Conservation (phyloP, 1,140 invertebrate genomes). For the Cheumatopsyche charites region DNA sequence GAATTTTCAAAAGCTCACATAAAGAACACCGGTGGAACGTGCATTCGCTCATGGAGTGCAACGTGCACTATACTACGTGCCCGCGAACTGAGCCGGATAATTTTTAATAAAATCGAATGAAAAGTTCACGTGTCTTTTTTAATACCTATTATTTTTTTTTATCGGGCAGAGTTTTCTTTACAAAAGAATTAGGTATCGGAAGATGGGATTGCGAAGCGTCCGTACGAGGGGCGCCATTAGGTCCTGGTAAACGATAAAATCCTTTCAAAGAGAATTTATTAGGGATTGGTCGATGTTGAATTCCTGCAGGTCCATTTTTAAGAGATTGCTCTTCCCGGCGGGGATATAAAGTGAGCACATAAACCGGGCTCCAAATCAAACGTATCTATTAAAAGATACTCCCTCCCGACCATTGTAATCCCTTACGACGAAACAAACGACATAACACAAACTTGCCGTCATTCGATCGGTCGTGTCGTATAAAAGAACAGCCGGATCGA, state of each 20-base stretch:
- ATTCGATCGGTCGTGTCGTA: background rate
- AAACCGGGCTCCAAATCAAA: slow-evolving; percentile 24
- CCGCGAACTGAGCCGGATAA: too few species aligned
- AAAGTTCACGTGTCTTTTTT: too few species aligned
- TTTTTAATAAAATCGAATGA: too few species aligned
- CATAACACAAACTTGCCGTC: background rate
- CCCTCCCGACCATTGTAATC: slow-evolving; percentile 22
- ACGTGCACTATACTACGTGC: too few species aligned
- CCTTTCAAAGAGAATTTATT: slow-evolving; percentile 33
- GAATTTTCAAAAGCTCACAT: too few species aligned
- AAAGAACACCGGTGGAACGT: too few species aligned
- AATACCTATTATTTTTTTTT: too few species aligned
- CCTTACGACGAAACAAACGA: slow-evolving; percentile 9
- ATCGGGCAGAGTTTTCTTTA: background rate
- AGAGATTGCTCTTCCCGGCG: slow-evolving; percentile 20
- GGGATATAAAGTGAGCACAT: slow-evolving; percentile 25
- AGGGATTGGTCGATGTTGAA: slow-evolving; percentile 25
- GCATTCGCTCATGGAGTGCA: too few species aligned
- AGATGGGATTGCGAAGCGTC: slow-evolving; percentile 12
- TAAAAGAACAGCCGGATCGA: too few species aligned
- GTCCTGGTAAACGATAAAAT: slow-evolving; percentile 26
- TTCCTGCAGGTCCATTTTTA: slow-evolving; percentile 35
- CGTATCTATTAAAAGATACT: slow-evolving; percentile 23
- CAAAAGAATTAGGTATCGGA: slow-evolving; percentile 16
- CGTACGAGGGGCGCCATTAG: slow-evolving; percentile 13